Evolutionary conservation across 2,113 vertebrate species (phyloP), one percentile per base, ranked within the genome.

Genomic region (Oryzias woworae): DNA sequence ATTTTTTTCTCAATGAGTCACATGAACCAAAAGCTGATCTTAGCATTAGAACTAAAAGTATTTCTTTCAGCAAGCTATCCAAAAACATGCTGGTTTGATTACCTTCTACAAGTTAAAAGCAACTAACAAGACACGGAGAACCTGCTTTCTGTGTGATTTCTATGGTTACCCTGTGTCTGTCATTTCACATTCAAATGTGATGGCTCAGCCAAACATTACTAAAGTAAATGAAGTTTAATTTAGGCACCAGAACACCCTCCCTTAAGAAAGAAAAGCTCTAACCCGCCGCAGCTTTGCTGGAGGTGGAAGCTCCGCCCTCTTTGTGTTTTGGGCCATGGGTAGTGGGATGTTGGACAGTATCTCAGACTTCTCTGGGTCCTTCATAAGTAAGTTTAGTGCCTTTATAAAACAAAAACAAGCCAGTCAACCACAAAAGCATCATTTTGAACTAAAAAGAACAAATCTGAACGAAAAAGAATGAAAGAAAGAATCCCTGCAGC

Each of bases 211-310:
- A 16, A 17, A 2, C 17, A 17, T 45, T 45, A 45, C 4, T 6
- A 17, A 45, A 14, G 6, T 0, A 45, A 17, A 16, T 17, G 2
- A 45, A 48, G 47, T 48, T 48, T 20, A 36, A 36, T 7, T 36
- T 7, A 10, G 2, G 36, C 1, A 36, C 2, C 47, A 23, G 7
- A 47, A 42, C 16, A 47, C 36, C 43, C 10, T 47, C 20, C 18
- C 23, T 23, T 14, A 15, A 3, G 26, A 31, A 51, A 13, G 24
- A 44, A 58, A 58, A 13, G 4, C 14, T 18, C 82, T 72, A 53
- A 99, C 96, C 96, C 82, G 95, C 83, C 77, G 90, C 94, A 14
- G 91, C 75, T 88, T 93, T 95, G 0, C 81, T 71, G 41, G 92
- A 69, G 0, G 91, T 78, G 71, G 93, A 65, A 22, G 7, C 82